These are phyloP conservation scores for Meriones unguiculatus DNA, from an alignment of 2,113 vertebrate genomes.

Conservation along the genomic window DNA sequence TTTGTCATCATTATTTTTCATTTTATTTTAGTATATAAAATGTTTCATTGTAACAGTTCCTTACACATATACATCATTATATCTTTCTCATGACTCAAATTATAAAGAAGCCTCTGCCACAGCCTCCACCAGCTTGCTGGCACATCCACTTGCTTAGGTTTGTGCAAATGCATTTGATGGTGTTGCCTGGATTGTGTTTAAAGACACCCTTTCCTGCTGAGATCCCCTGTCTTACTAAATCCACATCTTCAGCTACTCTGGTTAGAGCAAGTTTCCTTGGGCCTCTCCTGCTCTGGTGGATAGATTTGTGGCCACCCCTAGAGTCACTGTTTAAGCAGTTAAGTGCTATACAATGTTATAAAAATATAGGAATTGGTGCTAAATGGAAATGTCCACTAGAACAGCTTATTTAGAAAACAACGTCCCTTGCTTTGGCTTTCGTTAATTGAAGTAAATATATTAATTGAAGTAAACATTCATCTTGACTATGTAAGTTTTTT, in stretches of 20 bases:
- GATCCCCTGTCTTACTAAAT: background rate
- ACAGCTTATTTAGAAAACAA: background rate
- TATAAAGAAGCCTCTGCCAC: background rate
- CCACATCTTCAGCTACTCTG: background rate
- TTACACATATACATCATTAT: background rate
- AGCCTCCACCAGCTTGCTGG: background rate
- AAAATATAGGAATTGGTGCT: background rate
- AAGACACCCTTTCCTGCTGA: background rate
- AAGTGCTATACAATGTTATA: background rate
- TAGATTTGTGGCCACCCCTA: background rate
- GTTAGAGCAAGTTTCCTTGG: background rate
- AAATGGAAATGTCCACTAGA: constrained; percentile 12
- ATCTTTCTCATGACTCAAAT: background rate
- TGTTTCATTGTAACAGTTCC: background rate
- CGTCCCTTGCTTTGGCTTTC: background rate
- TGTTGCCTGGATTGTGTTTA: background rate
- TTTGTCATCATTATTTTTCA: background rate
- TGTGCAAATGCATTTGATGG: background rate
- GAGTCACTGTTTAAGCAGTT: background rate
- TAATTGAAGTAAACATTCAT: constrained; percentile 36
- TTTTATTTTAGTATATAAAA: background rate
- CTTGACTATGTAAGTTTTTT: background rate
- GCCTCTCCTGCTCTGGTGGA: background rate
- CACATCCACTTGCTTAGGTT: background rate
- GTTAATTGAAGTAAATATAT: background rate